Evolutionary conservation across 2,113 vertebrate genomes (phyloP), one percentile per base, ranked within the genome.

Genomic region (Sardina pilchardus): DNA sequence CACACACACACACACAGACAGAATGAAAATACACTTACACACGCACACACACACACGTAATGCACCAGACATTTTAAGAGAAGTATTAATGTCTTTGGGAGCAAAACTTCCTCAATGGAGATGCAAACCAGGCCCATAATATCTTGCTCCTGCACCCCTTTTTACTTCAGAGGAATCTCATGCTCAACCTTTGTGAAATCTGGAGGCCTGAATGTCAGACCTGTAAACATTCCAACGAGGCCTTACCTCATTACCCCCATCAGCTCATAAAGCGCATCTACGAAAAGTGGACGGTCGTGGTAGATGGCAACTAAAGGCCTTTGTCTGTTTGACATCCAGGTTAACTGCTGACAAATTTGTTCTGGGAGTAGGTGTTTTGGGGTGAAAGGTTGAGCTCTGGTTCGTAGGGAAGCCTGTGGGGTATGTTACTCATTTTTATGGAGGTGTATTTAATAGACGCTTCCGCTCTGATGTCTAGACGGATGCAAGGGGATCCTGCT

Each of bases 71-170:
- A 56, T 84, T 34, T 30, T 81, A 16, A 80, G 43, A 63, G 56
- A 53, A 82, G 82, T 82, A 82, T 44, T 43, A 56, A 85, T 84
- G 80, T 21, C 24, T 47, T 45, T 85, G 86, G 81, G 83, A 87
- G 78, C 47, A 36, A 84, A 86, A n/a, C 26, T 30, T 9, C 45
- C 3, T 53, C 80, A 45, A 84, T 63, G 82, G 81, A 84, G 81
- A 44, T 0, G 78, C 63, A 67, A 81, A 86, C 48, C 47, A 75
- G 34, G 47, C 19, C 75, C 6, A 45, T 88, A 24, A 81, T 47
- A 48, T 26, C 24, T 67, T 6, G 19, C 44, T 14, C 50, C 50
- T 53, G 16, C 50, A 53, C 50, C 16, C 17, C 50, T 17, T 9
- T 2, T 14, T 14, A 9, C 45, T 9, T 47, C 50, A 53, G 50